Conservation (phyloP, 2,113 vertebrate species). For the Sander vitreus region DNA sequence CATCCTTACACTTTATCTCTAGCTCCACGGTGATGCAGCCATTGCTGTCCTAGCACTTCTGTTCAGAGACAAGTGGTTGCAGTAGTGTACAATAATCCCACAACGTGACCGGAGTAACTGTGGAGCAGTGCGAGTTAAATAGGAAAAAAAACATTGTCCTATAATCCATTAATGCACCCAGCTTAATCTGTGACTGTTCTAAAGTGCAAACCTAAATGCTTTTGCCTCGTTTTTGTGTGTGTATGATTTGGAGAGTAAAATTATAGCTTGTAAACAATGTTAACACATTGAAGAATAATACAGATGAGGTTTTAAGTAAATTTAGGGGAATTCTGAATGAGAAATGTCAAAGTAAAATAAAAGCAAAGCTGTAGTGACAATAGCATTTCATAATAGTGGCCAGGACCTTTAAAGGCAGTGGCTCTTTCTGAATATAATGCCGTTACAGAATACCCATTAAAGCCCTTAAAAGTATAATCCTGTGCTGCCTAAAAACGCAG, state of each 20-base stretch:
- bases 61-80: constrained; percentile 53
- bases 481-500: constrained; percentile 59
- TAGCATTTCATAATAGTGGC: constrained; percentile 26
- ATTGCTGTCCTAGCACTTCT: constrained; percentile 32
- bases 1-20: constrained; percentile 1
- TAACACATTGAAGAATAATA: constrained; percentile 35
- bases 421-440: constrained; percentile 59
- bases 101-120: constrained; percentile 55
- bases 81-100: constrained; percentile 73
- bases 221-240: constrained; percentile 47
- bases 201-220: constrained; percentile 76
- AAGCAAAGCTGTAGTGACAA: constrained; percentile 39
- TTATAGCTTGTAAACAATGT: constrained; percentile 39
- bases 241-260: constrained; percentile 54
- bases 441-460: constrained; percentile 73
- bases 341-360: constrained; percentile 9
- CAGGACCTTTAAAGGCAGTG: constrained; percentile 14
- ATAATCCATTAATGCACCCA: constrained; percentile 84
- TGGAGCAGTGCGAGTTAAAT: constrained; percentile 62
- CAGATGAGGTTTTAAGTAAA: constrained; percentile 32
- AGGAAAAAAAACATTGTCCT: constrained; percentile 65
- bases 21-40: neutral
- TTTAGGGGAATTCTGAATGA: neutral
- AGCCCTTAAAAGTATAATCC: constrained; percentile 77
- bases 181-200: constrained; percentile 79